Evolutionary conservation across 2,113 vertebrate genomes (phyloP).

Genomic region (Carassius auratus): DNA sequence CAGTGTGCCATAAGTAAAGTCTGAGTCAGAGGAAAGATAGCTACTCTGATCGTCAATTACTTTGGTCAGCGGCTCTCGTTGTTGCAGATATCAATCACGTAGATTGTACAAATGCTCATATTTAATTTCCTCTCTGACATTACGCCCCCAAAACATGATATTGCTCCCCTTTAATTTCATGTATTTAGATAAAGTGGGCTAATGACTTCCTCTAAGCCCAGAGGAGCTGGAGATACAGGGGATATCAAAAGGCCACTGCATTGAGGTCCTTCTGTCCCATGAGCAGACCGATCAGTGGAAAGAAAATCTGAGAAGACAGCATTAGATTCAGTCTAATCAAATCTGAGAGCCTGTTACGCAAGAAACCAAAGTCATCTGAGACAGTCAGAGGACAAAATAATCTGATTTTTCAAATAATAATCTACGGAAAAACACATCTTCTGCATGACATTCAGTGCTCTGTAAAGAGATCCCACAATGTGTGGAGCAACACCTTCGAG

Average conservation of each 20-base stretch:
- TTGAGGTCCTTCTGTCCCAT: conserved; percentile 24
- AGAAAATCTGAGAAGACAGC: background rate
- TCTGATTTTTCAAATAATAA: conserved; percentile 13
- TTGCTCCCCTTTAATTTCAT: conserved; percentile 43
- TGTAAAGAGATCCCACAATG: conserved; percentile 40
- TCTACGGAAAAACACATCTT: conserved; percentile 7
- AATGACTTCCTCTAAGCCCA: conserved; percentile 48
- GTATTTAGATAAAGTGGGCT: conserved; percentile 23
- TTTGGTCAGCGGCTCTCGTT: background rate
- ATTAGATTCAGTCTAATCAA: conserved; percentile 46
- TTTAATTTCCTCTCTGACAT: conserved; percentile 39
- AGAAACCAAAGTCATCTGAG: conserved; percentile 34
- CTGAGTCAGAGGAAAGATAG: background rate
- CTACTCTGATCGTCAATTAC: background rate
- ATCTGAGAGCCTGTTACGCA: conserved; percentile 27
- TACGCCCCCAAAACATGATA: conserved; percentile 21
- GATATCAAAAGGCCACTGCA: background rate
- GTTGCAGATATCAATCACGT: background rate
- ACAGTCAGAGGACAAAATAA: conserved; percentile 22
- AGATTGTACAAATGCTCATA: conserved; percentile 11
- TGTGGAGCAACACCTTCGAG: background rate
- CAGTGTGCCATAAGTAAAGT: conserved; percentile 28
- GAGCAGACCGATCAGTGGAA: background rate
- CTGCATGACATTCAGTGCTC: conserved; percentile 14
- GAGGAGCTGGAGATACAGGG: conserved; percentile 4